phyloP scores from a whole-genome alignment of 2,113 vertebrate species.

The Lampris incognitus region DNA sequence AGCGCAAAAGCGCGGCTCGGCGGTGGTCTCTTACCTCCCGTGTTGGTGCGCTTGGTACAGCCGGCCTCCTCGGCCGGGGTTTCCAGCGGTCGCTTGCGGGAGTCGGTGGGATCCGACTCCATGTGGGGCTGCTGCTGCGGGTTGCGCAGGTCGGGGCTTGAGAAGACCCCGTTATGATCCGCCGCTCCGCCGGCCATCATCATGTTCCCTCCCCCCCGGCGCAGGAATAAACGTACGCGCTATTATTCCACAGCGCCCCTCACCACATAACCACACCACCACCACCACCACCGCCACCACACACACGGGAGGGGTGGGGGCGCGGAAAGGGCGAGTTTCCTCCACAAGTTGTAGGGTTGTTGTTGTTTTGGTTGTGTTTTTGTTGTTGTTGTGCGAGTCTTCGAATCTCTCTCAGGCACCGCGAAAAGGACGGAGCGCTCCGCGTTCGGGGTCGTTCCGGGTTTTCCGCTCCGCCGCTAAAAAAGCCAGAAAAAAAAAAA shows the following conservation, averaged over 20 bases:
- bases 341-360: slow-evolving; percentile 59
- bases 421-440: slow-evolving; percentile 54
- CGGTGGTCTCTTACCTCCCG: slow-evolving; percentile 82
- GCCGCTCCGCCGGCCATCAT: slow-evolving; percentile 84
- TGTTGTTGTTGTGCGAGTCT: not conserved
- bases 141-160: slow-evolving; percentile 70
- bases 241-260: slow-evolving; percentile 35
- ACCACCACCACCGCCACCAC: slow-evolving; percentile 51
- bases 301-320: not conserved
- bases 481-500: slow-evolving; percentile 29
- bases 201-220: slow-evolving; percentile 63
- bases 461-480: slow-evolving; percentile 11
- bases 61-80: slow-evolving; percentile 87
- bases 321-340: slow-evolving; percentile 15
- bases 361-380: not conserved
- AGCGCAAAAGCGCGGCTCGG: no score
- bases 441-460: slow-evolving; percentile 46
- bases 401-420: slow-evolving; percentile 28
- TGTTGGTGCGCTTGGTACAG: slow-evolving; percentile 90
- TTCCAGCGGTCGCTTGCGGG: slow-evolving; percentile 88
- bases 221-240: slow-evolving; percentile 57
- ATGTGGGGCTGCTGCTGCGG: slow-evolving; percentile 83
- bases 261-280: slow-evolving; percentile 28
- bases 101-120: slow-evolving; percentile 87
- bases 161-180: slow-evolving; percentile 83